Evolutionary conservation across 2,888 invertebrate species (phyloP).

Genomic region (Hetaerina titia): DNA sequence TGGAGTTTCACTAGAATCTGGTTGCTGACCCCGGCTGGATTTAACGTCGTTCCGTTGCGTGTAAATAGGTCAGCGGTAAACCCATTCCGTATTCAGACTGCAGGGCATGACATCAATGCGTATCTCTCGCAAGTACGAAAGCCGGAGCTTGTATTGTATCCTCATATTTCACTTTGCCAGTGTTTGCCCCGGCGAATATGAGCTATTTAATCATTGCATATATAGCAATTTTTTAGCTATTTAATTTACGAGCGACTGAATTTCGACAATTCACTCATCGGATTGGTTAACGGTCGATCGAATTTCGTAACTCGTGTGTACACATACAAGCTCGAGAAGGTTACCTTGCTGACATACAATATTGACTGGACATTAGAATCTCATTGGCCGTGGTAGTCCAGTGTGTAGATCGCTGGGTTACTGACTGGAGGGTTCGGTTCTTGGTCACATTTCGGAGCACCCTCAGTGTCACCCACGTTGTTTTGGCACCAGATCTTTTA

Average conservation of each 20-base stretch:
- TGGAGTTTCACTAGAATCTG: not conserved
- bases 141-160: not conserved
- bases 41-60: not conserved
- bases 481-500: too few relatives aligned
- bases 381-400: too few relatives aligned
- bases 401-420: too few relatives aligned
- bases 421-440: too few relatives aligned
- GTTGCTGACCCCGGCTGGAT: not conserved
- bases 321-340: too few relatives aligned
- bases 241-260: not conserved
- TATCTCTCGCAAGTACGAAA: not conserved
- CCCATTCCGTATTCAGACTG: conserved; percentile 17
- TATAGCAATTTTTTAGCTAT: too few relatives aligned
- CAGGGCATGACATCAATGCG: not conserved
- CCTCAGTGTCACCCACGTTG: too few relatives aligned
- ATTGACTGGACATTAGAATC: too few relatives aligned
- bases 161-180: not conserved
- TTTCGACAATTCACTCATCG: not conserved
- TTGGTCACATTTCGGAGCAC: too few relatives aligned
- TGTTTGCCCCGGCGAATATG: too few relatives aligned
- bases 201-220: too few relatives aligned
- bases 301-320: not conserved
- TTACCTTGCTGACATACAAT: too few relatives aligned
- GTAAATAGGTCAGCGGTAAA: not conserved
- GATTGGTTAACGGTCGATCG: not conserved